A percentile compares a stretch with the other conserved stretches of the same genome.
Evolutionary conservation across 2,888 invertebrate species (phyloP).

Genomic region (Tachina grossa): DNA sequence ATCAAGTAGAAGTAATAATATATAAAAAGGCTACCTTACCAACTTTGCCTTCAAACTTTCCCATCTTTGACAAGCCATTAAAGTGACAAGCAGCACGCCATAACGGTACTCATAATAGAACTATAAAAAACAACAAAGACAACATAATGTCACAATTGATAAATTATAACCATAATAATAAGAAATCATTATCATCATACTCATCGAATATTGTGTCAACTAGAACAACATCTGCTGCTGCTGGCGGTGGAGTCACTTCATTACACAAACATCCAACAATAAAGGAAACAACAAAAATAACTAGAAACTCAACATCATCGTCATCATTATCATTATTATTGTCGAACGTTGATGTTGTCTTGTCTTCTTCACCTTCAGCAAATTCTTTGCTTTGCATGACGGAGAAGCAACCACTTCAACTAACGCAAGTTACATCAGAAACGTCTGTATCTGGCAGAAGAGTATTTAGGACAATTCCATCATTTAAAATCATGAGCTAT

Average conservation of each 20-base stretch:
- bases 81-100: constrained; percentile 51
- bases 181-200: constrained; percentile 20
- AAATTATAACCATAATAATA: constrained; percentile 55
- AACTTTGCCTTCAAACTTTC: constrained; percentile 24
- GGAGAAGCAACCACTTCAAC: constrained; percentile 27
- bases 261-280: constrained; percentile 40
- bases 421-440: constrained; percentile 50
- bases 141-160: constrained; percentile 69
- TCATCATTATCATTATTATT: constrained; percentile 7
- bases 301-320: constrained; percentile 20
- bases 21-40: constrained; percentile 4
- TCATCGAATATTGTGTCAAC: constrained; percentile 19
- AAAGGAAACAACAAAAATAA: constrained; percentile 19
- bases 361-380: constrained; percentile 14
- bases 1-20: constrained; percentile 33
- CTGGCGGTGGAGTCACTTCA: constrained; percentile 23
- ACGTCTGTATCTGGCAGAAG: constrained; percentile 36
- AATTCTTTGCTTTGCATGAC: constrained; percentile 44
- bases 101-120: constrained; percentile 40
- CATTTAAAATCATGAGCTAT: constrained; percentile 73
- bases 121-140: constrained; percentile 34
- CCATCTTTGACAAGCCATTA: constrained; percentile 36
- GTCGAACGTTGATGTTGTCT: constrained; percentile 43
- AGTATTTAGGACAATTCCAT: constrained; percentile 52
- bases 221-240: constrained; percentile 26